These are phyloP conservation scores for Rhyacichthys aspro DNA, from an alignment of 2,797 vertebrate genomes.

Conservation along the genomic window DNA sequence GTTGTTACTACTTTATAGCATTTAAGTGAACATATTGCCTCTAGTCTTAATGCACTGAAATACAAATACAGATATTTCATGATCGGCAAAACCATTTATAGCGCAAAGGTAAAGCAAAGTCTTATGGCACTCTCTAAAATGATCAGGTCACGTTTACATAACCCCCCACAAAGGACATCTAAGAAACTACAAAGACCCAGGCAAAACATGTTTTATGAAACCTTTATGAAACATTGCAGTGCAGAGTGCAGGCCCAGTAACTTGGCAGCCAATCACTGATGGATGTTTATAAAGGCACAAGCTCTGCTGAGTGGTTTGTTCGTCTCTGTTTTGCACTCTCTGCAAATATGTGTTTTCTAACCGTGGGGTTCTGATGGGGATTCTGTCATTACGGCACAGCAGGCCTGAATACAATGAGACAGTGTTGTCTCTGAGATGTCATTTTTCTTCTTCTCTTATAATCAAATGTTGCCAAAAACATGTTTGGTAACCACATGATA, in stretches of 20 bases:
- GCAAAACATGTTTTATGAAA: slow-evolving; percentile 21
- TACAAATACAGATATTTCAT: background rate
- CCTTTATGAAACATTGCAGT: slow-evolving; percentile 15
- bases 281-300: slow-evolving; percentile 38
- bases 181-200: background rate
- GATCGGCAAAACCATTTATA: slow-evolving; percentile 10
- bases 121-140: slow-evolving; percentile 8
- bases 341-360: slow-evolving; percentile 55
- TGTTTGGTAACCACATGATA: slow-evolving; percentile 28
- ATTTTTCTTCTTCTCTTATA: slow-evolving; percentile 37
- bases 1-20: too few relatives aligned
- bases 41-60: too few relatives aligned
- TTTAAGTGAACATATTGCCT: too few relatives aligned
- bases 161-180: slow-evolving; percentile 9
- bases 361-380: slow-evolving; percentile 47
- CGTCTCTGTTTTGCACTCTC: slow-evolving; percentile 24
- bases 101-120: background rate
- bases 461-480: slow-evolving; percentile 29
- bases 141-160: background rate
- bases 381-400: slow-evolving; percentile 47
- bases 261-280: slow-evolving; percentile 17
- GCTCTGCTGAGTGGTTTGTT: slow-evolving; percentile 24
- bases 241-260: slow-evolving; percentile 10
- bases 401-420: slow-evolving; percentile 54
- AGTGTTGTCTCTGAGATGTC: slow-evolving; percentile 62